A percentile compares a stretch with the other conserved stretches of the same genome.
Evolutionary conservation across 2,797 vertebrate species (phyloP).

Genomic region (Cirrhinus molitorella): DNA sequence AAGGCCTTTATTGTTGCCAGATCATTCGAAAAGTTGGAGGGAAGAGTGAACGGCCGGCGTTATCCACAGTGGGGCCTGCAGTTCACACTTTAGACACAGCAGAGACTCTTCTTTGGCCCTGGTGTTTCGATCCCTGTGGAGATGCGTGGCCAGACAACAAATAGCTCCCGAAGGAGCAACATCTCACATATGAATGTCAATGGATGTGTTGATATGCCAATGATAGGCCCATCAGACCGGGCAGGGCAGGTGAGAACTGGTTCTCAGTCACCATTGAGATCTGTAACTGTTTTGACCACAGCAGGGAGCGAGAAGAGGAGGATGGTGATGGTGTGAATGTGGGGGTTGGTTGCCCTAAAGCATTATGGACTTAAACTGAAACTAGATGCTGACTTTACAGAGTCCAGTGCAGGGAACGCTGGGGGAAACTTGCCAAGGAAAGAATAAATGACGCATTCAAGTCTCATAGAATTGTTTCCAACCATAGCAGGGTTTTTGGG

Average conservation of each 20-base stretch:
- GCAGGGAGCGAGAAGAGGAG: conserved; percentile 37
- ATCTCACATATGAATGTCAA: conserved; percentile 58
- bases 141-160: conserved; percentile 50
- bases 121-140: conserved; percentile 41
- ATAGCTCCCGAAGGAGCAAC: conserved; percentile 40
- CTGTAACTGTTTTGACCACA: conserved; percentile 50
- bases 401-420: conserved; percentile 5
- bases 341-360: conserved; percentile 32
- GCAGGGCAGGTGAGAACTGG: conserved; percentile 49
- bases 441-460: conserved; percentile 42
- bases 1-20: conserved; percentile 56
- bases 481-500: conserved; percentile 8
- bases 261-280: conserved; percentile 50
- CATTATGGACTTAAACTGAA: conserved; percentile 21
- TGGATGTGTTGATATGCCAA: conserved; percentile 58
- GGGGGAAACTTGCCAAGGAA: conserved; percentile 28
- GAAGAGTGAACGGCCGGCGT: conserved; percentile 39
- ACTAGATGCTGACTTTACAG: conserved; percentile 29
- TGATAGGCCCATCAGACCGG: conserved; percentile 55
- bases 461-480: conserved; percentile 20
- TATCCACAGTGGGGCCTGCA: conserved; percentile 47
- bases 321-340: conserved; percentile 30
- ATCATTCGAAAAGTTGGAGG: conserved; percentile 50
- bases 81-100: conserved; percentile 52
- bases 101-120: conserved; percentile 38